Evolutionary conservation across 2,888 invertebrate species (phyloP).

Genomic region (Malacosoma neustria): DNA sequence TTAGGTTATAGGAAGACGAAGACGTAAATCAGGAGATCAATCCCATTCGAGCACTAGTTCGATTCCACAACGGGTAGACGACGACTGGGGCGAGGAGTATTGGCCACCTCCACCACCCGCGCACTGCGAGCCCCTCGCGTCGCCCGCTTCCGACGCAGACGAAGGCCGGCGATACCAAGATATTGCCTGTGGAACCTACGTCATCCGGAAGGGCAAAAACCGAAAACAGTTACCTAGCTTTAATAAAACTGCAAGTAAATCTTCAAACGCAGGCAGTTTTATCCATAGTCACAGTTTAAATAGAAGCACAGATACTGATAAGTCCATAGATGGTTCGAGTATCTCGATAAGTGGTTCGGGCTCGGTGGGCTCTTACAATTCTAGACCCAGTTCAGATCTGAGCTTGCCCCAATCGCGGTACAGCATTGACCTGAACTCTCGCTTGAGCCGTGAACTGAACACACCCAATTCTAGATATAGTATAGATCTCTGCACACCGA

Average conservation of each 20-base stretch:
- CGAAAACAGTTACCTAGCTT: slow-evolving; percentile 78
- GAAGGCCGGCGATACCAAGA: slow-evolving; percentile 50
- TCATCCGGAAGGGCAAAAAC: slow-evolving; percentile 84
- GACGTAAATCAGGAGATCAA: slow-evolving; percentile 72
- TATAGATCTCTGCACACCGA: slow-evolving; percentile 79
- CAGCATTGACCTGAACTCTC: slow-evolving; percentile 72
- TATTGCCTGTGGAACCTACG: slow-evolving; percentile 81
- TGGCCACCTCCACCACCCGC: slow-evolving; percentile 84
- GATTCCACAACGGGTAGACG: slow-evolving; percentile 77
- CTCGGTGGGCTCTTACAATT: slow-evolving; percentile 75
- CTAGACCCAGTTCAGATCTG: slow-evolving; percentile 77
- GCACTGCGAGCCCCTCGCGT: slow-evolving; percentile 78
- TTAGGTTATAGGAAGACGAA: slow-evolving; percentile 74
- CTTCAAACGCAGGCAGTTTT: slow-evolving; percentile 40
- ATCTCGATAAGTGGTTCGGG: slow-evolving; percentile 68
- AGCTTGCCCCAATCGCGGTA: slow-evolving; percentile 76
- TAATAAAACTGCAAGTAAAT: slow-evolving; percentile 68
- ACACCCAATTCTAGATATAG: slow-evolving; percentile 80
- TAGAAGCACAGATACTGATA: slow-evolving; percentile 60
- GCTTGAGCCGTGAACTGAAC: slow-evolving; percentile 73
- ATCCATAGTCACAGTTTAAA: slow-evolving; percentile 63
- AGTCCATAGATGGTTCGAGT: slow-evolving; percentile 65
- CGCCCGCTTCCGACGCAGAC: slow-evolving; percentile 79
- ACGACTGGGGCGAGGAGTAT: slow-evolving; percentile 77
- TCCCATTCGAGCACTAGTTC: slow-evolving; percentile 82